Evolutionary conservation across 1,140 invertebrate species (phyloP).

Genomic region (Drosophila trapezifrons): DNA sequence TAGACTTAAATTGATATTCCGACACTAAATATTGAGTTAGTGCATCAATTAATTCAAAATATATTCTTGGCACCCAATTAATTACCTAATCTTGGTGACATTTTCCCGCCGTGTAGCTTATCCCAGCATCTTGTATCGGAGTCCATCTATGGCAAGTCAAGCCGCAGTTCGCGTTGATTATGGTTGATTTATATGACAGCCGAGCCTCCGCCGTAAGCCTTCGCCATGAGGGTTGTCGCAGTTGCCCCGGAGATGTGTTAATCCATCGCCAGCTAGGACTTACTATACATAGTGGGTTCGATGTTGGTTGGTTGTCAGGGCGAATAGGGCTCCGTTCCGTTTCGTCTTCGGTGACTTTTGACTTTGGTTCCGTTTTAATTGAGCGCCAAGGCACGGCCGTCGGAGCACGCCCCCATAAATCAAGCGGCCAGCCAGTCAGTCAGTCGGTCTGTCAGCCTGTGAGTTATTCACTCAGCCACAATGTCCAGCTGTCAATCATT

Average conservation of each 20-base stretch:
- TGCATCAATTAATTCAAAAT: not conserved
- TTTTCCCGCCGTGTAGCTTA: conserved; percentile 26
- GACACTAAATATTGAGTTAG: not conserved
- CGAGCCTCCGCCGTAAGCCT: conserved; percentile 16
- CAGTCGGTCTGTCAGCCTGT: conserved; percentile 38
- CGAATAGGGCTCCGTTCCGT: conserved; percentile 12
- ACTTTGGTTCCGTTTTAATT: conserved; percentile 66
- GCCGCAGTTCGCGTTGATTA: conserved; percentile 71
- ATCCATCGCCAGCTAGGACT: conserved; percentile 47
- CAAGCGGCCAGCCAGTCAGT: conserved; percentile 33
- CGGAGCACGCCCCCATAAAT: conserved; percentile 68
- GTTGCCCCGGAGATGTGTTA: conserved; percentile 62
- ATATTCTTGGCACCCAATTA: not conserved
- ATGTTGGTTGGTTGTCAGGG: not conserved
- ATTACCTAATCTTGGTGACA: not conserved
- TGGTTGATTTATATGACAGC: conserved; percentile 78
- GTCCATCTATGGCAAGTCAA: conserved; percentile 60
- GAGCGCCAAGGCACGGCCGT: conserved; percentile 51
- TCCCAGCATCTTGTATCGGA: conserved; percentile 39
- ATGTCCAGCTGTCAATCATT: conserved; percentile 77
- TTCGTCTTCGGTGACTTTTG: conserved; percentile 51
- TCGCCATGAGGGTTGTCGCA: conserved; percentile 49
- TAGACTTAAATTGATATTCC: no score
- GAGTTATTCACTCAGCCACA: conserved; percentile 50
- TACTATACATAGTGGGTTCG: conserved; percentile 4